Evolutionary conservation across 1,140 invertebrate species (phyloP), one percentile per base, ranked within the genome.

Genomic region (Drosophila nannoptera): DNA sequence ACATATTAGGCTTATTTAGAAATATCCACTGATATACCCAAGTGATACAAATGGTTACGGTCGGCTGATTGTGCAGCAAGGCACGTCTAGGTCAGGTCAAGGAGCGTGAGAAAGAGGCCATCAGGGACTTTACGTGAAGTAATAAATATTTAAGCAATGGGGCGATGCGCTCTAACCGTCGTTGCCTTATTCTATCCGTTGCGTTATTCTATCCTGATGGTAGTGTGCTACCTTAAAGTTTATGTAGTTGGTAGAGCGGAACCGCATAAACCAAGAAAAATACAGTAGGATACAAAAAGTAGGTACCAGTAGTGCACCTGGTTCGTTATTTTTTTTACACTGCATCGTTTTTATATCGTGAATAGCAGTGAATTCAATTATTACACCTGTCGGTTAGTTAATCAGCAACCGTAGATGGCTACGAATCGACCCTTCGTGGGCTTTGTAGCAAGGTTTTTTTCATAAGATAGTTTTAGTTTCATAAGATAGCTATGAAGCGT

Each of bases 351-450:
- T 81, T 73, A 60, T 55, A 67, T 67, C 22, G 22, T 22, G 22
- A 22, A 22, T 22, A 22, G 74, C 45, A 60, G 73, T 66, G 68
- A 74, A 87, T 86, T 77, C 81, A 86, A 86, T 86, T 86, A 86
- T 86, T 81, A 86, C 81, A 86, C 81, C 81, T 86, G 81, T 87
- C 82, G 75, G 42, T 52, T 52, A 38, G 64, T 52, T 42, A 54
- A 68, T 61, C 62, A 63, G 67, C 35, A 50, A 7, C 38, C 7
- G 14, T 45, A 45, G 42, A 9, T 46, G 22, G 43, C 43, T 62
- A 54, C 45, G 38, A 22, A 40, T 9, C 59, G 49, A 74, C 70
- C 75, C 61, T 67, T 43, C 9, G 0, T 64, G 75, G 62, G 62
- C 22, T 62, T 48, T 60, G n/a, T n/a, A n/a, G n/a, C n/a, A n/a